These are phyloP conservation scores for Papilio glaucus DNA, from an alignment of 1,140 invertebrate species.

Conservation along the genomic window DNA sequence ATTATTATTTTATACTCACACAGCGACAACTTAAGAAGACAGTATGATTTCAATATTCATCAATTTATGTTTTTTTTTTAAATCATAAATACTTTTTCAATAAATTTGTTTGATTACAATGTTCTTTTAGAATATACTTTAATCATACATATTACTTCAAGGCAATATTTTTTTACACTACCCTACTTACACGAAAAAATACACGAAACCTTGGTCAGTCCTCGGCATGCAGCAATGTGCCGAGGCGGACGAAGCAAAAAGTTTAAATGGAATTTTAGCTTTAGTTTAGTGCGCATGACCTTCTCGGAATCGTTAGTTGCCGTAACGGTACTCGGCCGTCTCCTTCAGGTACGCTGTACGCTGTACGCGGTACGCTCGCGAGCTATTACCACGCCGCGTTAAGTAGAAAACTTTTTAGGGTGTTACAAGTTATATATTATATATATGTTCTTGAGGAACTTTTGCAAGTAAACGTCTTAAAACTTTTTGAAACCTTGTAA, in stretches of 20 bases:
- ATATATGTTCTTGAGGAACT: neutral
- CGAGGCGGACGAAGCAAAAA: slow-evolving; percentile 60
- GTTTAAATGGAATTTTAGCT: slow-evolving; percentile 73
- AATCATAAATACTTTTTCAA: too few relatives aligned
- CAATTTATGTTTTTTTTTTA: too few relatives aligned
- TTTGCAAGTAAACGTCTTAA: neutral
- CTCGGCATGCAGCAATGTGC: slow-evolving; percentile 46
- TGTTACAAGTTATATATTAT: slow-evolving; percentile 27
- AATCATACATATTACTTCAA: neutral
- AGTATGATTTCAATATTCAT: neutral
- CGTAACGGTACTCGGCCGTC: slow-evolving; percentile 70
- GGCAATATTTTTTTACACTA: slow-evolving; percentile 32
- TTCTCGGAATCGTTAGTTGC: slow-evolving; percentile 74
- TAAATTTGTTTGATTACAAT: too few relatives aligned
- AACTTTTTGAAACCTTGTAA: neutral
- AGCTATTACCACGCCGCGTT: slow-evolving; percentile 36
- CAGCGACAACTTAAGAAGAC: neutral
- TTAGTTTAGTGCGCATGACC: slow-evolving; percentile 75
- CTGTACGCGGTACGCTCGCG: slow-evolving; percentile 43
- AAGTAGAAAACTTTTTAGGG: slow-evolving; percentile 38
- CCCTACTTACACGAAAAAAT: slow-evolving; percentile 46
- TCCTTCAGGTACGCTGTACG: slow-evolving; percentile 67
- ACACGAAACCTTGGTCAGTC: slow-evolving; percentile 53
- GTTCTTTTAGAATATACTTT: neutral
- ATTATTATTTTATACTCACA: neutral